Base-by-base conservation (phyloP, 30 jellyfish, hydroid and myxozoan genomes). In the Morbakka virulenta region DNA sequence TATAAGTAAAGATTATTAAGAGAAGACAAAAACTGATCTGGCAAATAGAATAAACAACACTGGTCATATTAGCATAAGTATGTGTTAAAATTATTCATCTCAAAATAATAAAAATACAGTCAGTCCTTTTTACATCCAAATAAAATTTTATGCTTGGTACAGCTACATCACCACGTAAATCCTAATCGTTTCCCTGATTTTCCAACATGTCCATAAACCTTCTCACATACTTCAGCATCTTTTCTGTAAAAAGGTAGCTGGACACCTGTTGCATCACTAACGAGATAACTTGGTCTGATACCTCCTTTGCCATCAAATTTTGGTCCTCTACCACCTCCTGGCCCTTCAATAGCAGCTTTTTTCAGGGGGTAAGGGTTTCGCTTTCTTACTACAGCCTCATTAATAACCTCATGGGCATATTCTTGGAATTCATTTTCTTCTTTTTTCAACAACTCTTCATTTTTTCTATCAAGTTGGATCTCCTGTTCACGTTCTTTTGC, bases 291-390 rank as follows among this genome's bases (percentile, higher is more conserved):
- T 23, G 98, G 98, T 69, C 98, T 85, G 31, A 92, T 64, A 0
- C 98, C 98, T 21, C 95, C 96, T 9, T 86, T 85, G 28, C 96
- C 96, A 11, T 85, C 96, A 62, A 92, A 92, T 66, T 92, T 92
- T 17, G 98, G 98, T 4, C 98, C 98, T 20, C 89, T 28, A 3
- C 98, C 98, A 12, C 98, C 98, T 3, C 98, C 98, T 12, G 98
- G 96, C 4, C 98, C 98, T 62, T 93, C 94, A 25, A 74, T 73
- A 1, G 95, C 95, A 0, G 94, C 98, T 74, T 92, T 92, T 1
- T 71, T 80, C 11, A 92, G 89, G 0, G 95, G 95, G 64, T 52
- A 84, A 1, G 95, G 89, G 73, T 92, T 85, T 32, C 98, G 81
- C 11, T 82, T 94, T 20, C 72, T 79, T 17, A 74, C 50, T 25